Evolutionary conservation across 2,113 vertebrate species (phyloP), one percentile per base, ranked within the genome.

Genomic region (Gobio gobio): DNA sequence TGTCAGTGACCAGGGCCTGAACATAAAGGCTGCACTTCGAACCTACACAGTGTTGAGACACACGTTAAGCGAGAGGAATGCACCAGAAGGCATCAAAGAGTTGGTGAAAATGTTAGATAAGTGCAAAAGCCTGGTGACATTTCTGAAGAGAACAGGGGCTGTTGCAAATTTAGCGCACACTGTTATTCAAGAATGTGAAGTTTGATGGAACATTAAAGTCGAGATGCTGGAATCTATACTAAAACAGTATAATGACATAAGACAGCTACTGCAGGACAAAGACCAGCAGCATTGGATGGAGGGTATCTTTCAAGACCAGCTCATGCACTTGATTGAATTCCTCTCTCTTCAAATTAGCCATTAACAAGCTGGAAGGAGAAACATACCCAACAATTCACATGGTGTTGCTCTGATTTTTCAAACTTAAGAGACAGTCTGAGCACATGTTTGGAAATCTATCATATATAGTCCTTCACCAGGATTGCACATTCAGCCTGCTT

Each of bases 181-280:
- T 58, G 20, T 58, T 20, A 20, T 58, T 58, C 56, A 58, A 58
- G 59, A 77, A 77, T 84, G 83, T 80, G 77, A 74, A 45, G 54
- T 80, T 14, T 13, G 84, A 16, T 86, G 66, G 77, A 86, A 86
- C 51, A 86, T 66, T 26, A 86, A 85, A 73, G 77, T 86, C 36
- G 12, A 51, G 4, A 81, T 86, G 84, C 14, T 86, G 66, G 63
- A 86, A 80, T 79, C 66, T 36, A 20, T 81, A 58, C 51, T 40
- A 33, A 86, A 81, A 81, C 84, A 81, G 51, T 58, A 22, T 22
- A 22, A 20, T 58, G 56, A 58, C 56, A 58, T 9, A 7, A 58
- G 20, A 58, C 20, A 22, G 54, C 20, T 58, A 2, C 54, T 58
- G 54, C 20, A 58, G 20, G 54, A 58, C 54, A 58, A 58, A 22